Conservation (phyloP, 2,888 invertebrate species). For the Volucella inanis region DNA sequence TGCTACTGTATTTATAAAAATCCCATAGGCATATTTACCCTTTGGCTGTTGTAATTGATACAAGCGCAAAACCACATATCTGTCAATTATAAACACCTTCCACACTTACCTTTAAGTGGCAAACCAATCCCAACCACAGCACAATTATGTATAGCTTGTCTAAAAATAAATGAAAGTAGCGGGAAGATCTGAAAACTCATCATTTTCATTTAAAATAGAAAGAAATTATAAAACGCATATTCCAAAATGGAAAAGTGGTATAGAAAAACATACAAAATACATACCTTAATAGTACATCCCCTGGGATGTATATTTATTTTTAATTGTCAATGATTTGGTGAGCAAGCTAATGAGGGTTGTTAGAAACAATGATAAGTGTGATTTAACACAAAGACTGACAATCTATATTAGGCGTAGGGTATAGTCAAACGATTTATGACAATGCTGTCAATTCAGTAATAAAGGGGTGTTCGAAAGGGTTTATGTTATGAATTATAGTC, state of each 20-base stretch:
- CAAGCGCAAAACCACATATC: conserved; percentile 20
- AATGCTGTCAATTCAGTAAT: conserved; percentile 14
- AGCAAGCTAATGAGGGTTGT: conserved; percentile 35
- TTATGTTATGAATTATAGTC: conserved; percentile 19
- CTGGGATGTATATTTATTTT: conserved; percentile 61
- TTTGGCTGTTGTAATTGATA: conserved; percentile 14
- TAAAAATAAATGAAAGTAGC: conserved; percentile 39
- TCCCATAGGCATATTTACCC: not conserved
- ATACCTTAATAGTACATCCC: not conserved
- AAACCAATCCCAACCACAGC: not conserved
- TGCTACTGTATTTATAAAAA: not conserved
- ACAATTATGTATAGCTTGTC: conserved; percentile 10
- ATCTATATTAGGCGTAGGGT: conserved; percentile 42
- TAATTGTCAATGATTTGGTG: conserved; percentile 31
- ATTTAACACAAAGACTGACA: conserved; percentile 45
- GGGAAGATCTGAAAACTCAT: not conserved
- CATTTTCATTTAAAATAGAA: not conserved
- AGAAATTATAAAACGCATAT: too few relatives aligned
- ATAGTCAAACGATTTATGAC: conserved; percentile 36
- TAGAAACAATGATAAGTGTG: conserved; percentile 50
- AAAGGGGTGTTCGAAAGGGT: conserved; percentile 44
- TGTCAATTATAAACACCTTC: conserved; percentile 18
- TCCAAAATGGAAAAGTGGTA: conserved; percentile 20
- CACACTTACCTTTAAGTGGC: conserved; percentile 39
- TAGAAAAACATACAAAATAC: conserved; percentile 1